Evolutionary conservation across 2,113 vertebrate species (phyloP).

Genomic region (Scomber scombrus): DNA sequence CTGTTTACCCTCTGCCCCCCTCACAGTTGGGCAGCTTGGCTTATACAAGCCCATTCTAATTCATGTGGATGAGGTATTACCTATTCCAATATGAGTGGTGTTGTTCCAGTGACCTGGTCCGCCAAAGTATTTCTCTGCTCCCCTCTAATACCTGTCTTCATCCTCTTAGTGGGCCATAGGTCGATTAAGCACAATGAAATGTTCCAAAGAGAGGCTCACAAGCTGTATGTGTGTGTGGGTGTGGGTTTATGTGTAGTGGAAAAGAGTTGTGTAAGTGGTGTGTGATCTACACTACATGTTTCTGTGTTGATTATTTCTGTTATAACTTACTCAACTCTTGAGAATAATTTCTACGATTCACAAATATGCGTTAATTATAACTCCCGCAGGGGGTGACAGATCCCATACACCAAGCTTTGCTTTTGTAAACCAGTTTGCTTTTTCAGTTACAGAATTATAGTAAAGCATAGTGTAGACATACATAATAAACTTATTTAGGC

Average conservation of each 20-base stretch:
- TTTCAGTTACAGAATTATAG: not conserved
- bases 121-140: conserved; percentile 47
- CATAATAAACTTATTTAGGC: no score
- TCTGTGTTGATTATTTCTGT: not conserved
- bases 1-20: conserved; percentile 8
- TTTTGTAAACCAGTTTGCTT: no score
- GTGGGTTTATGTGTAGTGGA: not conserved
- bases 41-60: conserved; percentile 60
- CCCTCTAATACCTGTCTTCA: conserved; percentile 64
- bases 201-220: conserved; percentile 22
- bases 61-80: conserved; percentile 59
- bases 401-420: no score
- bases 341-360: no score
- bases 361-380: no score
- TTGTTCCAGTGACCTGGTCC: conserved; percentile 51
- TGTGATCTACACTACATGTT: not conserved
- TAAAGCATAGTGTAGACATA: not conserved
- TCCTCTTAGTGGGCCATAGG: conserved; percentile 72
- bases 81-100: conserved; percentile 59
- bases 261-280: not conserved
- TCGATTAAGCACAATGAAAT: conserved; percentile 66
- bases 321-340: no score
- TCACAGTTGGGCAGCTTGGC: conserved; percentile 28
- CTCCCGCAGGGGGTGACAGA: no score
- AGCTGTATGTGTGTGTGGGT: conserved; percentile 15